Conservation (phyloP, 2,797 vertebrate genomes). For the Naso thynnoides region DNA sequence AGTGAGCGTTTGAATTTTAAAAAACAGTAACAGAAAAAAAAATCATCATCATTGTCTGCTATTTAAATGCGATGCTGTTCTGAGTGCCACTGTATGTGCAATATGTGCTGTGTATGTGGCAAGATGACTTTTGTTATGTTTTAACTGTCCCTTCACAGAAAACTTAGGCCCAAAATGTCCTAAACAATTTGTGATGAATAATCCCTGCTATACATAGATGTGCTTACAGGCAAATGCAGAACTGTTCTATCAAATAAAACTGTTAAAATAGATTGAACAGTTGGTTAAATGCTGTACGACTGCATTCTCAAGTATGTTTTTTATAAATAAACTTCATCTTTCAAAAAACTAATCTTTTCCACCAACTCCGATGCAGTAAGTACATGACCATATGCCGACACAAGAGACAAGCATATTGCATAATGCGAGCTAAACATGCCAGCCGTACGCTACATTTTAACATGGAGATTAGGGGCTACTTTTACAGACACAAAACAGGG, state of each 20-base stretch:
- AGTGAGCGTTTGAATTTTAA: too few species aligned
- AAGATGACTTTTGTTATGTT: too few species aligned
- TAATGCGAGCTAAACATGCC: slow-evolving; percentile 41
- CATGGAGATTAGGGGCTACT: slow-evolving; percentile 27
- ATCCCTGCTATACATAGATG: not conserved
- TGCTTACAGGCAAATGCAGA: not conserved
- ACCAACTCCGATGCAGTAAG: not conserved
- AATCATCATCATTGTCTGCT: too few species aligned
- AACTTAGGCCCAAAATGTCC: slow-evolving; percentile 11
- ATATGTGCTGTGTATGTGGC: too few species aligned
- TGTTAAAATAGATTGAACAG: not conserved
- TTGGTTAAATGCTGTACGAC: not conserved
- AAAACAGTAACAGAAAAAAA: too few species aligned
- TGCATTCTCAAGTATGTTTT: not conserved
- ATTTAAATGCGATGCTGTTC: too few species aligned
- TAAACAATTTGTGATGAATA: slow-evolving; percentile 30
- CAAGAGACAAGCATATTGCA: slow-evolving; percentile 41
- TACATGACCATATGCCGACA: slow-evolving; percentile 26
- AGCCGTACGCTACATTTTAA: slow-evolving; percentile 25
- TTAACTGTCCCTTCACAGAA: not conserved
- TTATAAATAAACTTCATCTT: not conserved
- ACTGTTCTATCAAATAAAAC: not conserved
- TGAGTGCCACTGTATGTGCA: too few species aligned
- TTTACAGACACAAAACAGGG: slow-evolving; percentile 32
- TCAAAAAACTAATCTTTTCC: not conserved